Evolutionary conservation across 37 sponge, comb jelly and placozoan species (phyloP).

Genomic region (Ephydatia muelleri): DNA sequence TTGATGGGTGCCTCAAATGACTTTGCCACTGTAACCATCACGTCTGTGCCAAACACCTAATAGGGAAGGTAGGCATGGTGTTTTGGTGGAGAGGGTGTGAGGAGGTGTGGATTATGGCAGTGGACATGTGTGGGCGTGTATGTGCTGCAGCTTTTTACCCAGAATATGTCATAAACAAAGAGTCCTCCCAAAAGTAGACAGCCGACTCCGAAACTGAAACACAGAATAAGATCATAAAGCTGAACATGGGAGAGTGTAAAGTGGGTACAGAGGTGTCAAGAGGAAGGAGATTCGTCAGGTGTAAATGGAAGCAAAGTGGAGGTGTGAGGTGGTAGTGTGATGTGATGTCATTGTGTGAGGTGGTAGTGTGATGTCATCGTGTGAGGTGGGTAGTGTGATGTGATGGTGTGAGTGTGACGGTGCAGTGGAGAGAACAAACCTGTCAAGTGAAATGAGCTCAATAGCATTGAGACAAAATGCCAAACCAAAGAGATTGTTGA

Average conservation of each 20-base stretch:
- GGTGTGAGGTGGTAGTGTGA: too few species aligned
- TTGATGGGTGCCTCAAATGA: slow-evolving; percentile 98
- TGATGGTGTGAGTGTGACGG: neutral
- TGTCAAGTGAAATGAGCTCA: slow-evolving; percentile 91
- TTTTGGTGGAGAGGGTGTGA: neutral
- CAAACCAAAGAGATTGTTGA: slow-evolving; percentile 94
- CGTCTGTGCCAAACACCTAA: slow-evolving; percentile 98
- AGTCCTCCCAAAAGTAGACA: slow-evolving; percentile 92
- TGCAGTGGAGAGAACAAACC: slow-evolving; percentile 32
- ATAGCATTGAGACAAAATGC: slow-evolving; percentile 94
- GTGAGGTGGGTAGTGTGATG: neutral
- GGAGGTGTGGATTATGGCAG: neutral
- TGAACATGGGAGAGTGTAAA: neutral
- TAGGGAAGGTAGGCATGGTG: neutral
- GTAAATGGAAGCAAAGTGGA: too few species aligned
- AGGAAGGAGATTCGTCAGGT: neutral
- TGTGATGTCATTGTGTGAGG: too few species aligned
- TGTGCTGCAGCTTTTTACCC: slow-evolving; percentile 63
- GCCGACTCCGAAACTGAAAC: slow-evolving; percentile 86
- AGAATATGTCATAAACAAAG: slow-evolving; percentile 98
- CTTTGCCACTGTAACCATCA: slow-evolving; percentile 98
- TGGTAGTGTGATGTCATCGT: too few species aligned
- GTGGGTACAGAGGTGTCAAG: neutral
- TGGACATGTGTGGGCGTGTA: too few species aligned
- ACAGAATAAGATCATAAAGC: neutral